These are phyloP conservation scores for Xestoiulus laeticollis DNA, from an alignment of 2,888 invertebrate genomes.

Conservation along the genomic window DNA sequence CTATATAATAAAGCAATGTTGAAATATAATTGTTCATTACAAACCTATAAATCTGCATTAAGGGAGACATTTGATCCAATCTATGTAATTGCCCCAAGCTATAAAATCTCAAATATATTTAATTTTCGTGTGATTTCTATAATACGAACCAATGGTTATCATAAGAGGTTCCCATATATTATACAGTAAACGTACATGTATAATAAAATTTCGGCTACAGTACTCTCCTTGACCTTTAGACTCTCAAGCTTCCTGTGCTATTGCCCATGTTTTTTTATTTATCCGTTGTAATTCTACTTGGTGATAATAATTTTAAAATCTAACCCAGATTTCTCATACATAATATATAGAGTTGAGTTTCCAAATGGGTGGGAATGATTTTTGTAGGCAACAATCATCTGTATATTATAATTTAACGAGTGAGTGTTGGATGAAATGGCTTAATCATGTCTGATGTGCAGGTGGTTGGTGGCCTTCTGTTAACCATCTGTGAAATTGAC, in stretches of 20 bases:
- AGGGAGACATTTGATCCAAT: not conserved
- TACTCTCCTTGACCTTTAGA: not conserved
- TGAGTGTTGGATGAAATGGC: not conserved
- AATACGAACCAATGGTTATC: not conserved
- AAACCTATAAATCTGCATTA: not conserved
- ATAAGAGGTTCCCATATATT: not conserved
- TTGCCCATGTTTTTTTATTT: not conserved
- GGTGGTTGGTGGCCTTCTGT: slow-evolving; percentile 1
- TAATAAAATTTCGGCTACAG: not conserved
- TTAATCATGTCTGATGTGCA: not conserved
- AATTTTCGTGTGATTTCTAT: slow-evolving; percentile 1
- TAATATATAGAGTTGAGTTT: not conserved
- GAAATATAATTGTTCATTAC: not conserved
- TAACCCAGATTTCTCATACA: not conserved
- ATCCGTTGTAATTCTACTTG: not conserved
- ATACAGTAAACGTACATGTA: not conserved
- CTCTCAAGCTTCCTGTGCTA: not conserved
- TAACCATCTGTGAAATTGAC: not conserved
- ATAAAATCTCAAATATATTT: slow-evolving; percentile 1
- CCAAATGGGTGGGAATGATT: not conserved
- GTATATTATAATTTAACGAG: not conserved
- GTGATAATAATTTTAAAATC: not conserved
- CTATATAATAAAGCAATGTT: not conserved
- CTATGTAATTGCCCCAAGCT: not conserved
- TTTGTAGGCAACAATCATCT: not conserved